These are phyloP conservation scores for Pelobates fuscus DNA, from an alignment of 2,113 vertebrate genomes.

Conservation along the genomic window DNA sequence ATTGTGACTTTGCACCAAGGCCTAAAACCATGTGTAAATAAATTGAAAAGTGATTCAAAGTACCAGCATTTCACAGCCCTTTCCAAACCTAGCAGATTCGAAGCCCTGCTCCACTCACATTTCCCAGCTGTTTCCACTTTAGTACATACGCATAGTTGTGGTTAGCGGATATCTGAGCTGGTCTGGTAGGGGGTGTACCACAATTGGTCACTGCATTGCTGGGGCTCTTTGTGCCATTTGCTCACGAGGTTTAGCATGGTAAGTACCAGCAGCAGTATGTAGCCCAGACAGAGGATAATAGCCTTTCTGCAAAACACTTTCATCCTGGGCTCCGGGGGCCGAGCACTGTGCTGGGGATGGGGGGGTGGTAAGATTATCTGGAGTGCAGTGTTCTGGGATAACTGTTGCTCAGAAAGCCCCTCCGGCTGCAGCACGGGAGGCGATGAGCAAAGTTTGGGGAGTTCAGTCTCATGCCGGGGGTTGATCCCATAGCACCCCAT, in stretches of 20 bases:
- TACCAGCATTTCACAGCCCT: too few species aligned
- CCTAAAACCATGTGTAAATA: too few species aligned
- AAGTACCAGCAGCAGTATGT: constrained; percentile 82
- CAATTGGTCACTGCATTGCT: constrained; percentile 82
- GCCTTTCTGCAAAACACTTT: constrained; percentile 91
- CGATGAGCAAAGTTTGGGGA: constrained; percentile 31
- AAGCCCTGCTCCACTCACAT: too few species aligned
- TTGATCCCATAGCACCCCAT: constrained; percentile 1
- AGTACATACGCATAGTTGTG: constrained; percentile 54
- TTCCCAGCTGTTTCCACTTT: too few species aligned
- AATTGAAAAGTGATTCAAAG: too few species aligned
- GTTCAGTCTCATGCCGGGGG: constrained; percentile 3
- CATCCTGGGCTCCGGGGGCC: constrained; percentile 71
- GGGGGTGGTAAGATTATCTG: neutral
- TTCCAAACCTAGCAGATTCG: too few species aligned
- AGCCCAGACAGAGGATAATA: constrained; percentile 86
- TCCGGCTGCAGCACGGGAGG: constrained; percentile 54
- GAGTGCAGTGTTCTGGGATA: constrained; percentile 13
- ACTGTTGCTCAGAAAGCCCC: constrained; percentile 40
- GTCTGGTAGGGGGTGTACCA: constrained; percentile 73
- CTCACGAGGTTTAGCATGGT: constrained; percentile 91
- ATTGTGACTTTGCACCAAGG: too few species aligned
- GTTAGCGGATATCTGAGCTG: constrained; percentile 72
- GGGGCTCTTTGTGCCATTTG: constrained; percentile 90
- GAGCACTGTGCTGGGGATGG: neutral